A percentile compares a stretch with the other conserved stretches of the same genome.
Evolutionary conservation across 2,888 invertebrate species (phyloP).

Genomic region (Sipha maydis): DNA sequence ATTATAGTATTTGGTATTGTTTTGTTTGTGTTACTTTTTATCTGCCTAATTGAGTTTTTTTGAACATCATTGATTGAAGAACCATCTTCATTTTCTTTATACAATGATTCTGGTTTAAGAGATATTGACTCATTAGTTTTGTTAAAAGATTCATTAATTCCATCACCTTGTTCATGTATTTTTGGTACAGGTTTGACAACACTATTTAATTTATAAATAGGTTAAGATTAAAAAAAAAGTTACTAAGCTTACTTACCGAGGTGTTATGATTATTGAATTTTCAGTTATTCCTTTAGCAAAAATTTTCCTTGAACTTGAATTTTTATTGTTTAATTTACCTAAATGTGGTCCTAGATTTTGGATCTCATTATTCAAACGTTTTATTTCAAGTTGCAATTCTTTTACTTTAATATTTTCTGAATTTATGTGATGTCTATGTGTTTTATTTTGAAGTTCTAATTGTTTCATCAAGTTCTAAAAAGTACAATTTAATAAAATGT

Average conservation of each 20-base stretch:
- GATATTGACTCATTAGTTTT: slow-evolving; percentile 36
- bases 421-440: slow-evolving; percentile 77
- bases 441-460: slow-evolving; percentile 79
- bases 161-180: slow-evolving; percentile 31
- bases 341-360: background rate
- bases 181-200: background rate
- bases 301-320: background rate
- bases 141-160: slow-evolving; percentile 12
- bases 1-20: background rate
- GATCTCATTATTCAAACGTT: slow-evolving; percentile 24
- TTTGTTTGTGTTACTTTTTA: background rate
- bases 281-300: slow-evolving; percentile 28
- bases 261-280: slow-evolving; percentile 31
- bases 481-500: background rate
- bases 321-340: slow-evolving; percentile 25
- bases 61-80: background rate
- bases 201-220: slow-evolving; percentile 4
- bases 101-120: slow-evolving; percentile 1
- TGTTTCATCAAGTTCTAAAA: slow-evolving; percentile 74
- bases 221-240: background rate
- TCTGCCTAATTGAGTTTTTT: background rate
- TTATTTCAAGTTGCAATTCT: slow-evolving; percentile 74
- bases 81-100: background rate
- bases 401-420: slow-evolving; percentile 77
- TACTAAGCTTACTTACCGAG: slow-evolving; percentile 17